These are phyloP conservation scores for Heterodera filipjevi DNA, from an alignment of 2,888 invertebrate species.

Conservation along the genomic window DNA sequence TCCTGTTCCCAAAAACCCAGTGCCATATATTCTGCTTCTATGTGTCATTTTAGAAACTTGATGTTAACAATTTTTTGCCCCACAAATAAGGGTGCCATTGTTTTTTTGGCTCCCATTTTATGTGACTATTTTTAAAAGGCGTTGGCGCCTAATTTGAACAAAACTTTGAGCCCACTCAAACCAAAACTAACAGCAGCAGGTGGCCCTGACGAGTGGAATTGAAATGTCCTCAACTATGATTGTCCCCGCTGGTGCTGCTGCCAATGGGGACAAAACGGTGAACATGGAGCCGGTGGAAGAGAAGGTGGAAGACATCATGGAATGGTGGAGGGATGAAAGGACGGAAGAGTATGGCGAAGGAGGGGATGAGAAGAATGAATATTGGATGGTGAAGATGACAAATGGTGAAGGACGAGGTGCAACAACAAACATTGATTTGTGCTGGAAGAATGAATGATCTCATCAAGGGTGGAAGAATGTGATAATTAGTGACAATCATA, in stretches of 20 bases:
- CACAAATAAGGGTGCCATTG: no score
- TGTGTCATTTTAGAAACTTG: no score
- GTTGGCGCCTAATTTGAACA: no score
- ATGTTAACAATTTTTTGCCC: no score
- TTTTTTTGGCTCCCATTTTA: no score
- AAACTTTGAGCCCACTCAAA: no score
- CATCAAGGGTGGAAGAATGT: no score
- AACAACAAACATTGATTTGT: not conserved
- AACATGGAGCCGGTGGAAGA: conserved; percentile 5
- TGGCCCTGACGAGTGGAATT: not conserved
- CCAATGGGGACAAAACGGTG: not conserved
- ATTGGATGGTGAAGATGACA: not conserved
- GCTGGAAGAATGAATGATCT: not conserved
- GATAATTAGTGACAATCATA: no score
- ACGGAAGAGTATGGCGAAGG: not conserved
- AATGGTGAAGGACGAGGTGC: not conserved
- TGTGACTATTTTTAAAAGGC: no score
- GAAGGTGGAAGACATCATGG: conserved; percentile 14
- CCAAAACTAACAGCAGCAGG: not conserved
- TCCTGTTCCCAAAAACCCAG: no score
- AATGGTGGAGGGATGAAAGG: conserved; percentile 21
- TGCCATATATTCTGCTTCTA: no score
- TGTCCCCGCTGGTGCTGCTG: not conserved
- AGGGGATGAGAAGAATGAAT: not conserved
- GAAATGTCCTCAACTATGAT: not conserved